Conservation (phyloP, 2,113 vertebrate genomes). For the Phalacrocorax aristotelis region DNA sequence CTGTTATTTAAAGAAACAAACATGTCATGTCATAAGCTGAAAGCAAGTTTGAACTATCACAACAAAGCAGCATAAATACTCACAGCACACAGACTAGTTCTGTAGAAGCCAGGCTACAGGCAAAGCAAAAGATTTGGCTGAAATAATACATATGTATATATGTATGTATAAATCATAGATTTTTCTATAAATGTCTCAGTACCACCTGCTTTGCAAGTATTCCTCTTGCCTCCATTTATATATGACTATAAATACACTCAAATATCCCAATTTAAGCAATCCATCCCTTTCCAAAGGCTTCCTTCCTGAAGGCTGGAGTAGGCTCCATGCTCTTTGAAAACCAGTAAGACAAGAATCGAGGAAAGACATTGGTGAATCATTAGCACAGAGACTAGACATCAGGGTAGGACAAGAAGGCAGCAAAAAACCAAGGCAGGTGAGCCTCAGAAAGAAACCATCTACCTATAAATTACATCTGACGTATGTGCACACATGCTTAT, state of each 20-base stretch:
- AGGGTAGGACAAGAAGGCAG: background rate
- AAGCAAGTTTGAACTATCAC: background rate
- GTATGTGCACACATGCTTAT: accelerated
- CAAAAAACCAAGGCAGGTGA: background rate
- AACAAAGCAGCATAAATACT: slow-evolving; percentile 21
- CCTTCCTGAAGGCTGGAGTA: background rate
- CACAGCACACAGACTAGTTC: background rate
- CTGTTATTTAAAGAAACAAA: background rate
- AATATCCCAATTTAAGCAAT: background rate
- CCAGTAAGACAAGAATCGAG: background rate
- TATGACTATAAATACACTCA: slow-evolving; percentile 10
- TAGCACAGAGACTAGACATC: background rate
- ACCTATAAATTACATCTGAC: background rate
- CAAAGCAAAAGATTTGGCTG: background rate
- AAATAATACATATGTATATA: background rate
- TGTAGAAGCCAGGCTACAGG: background rate
- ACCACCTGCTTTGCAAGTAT: background rate
- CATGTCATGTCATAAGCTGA: background rate
- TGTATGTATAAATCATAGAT: background rate
- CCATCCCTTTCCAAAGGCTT: background rate
- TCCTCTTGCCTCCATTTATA: background rate
- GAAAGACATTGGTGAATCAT: background rate
- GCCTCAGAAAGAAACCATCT: background rate
- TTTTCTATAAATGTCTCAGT: background rate
- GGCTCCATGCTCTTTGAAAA: background rate